Evolutionary conservation across 2,797 vertebrate genomes (phyloP), one percentile per base, ranked within the genome.

Genomic region (Mallotus villosus): DNA sequence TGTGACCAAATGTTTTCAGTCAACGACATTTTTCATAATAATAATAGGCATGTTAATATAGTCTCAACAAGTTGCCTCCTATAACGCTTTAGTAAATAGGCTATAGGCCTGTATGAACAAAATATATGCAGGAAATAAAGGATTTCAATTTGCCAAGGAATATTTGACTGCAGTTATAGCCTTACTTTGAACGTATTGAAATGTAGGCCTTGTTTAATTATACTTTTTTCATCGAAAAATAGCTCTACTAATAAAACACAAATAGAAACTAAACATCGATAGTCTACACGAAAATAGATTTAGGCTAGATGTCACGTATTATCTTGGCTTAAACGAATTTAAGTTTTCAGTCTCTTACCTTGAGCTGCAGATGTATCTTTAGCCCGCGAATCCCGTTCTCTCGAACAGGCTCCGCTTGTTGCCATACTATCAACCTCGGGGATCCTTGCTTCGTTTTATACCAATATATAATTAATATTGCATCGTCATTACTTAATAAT

Each of bases 401-500:
- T 84, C 87, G 34, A 69, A 34, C 71, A 73, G 64, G 68, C 86
- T 78, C 77, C 77, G 81, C 9, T 75, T 78, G 55, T 81, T 83
- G 81, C 78, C 68, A 80, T 82, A 75, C 68, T 79, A 64, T 34
- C 32, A 46, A 46, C 75, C 24, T 77, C 64, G 73, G 71, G 75
- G 82, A 84, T 84, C 87, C 82, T 83, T 78, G 84, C 85, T 86
- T 85, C 79, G 89, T 92, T 93, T 94, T 94, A 94, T 92, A 92
- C 90, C 81, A 88, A 84, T 87, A 91, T 90, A 87, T 91, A 86
- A 95, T 96, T 94, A 95, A 95, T 95, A 94, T 93, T 94, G 94
- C 92, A 94, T 94, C 86, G 86, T 85, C 91, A 90, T 91, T 92
- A 94, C 92, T 95, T 95, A 94, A 95, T 94, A 90, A 93, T 94